Base-by-base conservation (phyloP, 2,113 vertebrate species). In the Leptobrachium ailaonicum region DNA sequence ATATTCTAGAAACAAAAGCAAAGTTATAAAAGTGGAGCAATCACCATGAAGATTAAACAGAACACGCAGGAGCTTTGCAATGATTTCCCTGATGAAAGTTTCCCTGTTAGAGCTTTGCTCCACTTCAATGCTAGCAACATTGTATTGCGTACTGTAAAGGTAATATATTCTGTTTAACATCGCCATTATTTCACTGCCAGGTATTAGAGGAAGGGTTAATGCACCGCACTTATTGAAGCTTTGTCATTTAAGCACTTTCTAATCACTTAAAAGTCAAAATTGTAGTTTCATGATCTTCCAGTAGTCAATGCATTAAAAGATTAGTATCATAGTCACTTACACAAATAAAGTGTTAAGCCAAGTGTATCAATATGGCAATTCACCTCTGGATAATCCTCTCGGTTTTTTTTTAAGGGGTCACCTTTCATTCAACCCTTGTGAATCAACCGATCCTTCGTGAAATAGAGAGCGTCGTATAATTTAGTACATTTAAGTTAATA, bases 321-420 rank as follows among this genome's bases (percentile, higher is more conserved):
- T 75, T 47, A 75, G 58, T 3, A 13, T 40, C 54, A 74, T 63
- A 64, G 54, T 75, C 73, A 75, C 73, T 63, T 75, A 75, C 73
- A 63, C 73, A 75, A 75, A 75, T 64, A 63, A 42, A 74, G 44
- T 56, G 1, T 62, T 62, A 74, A 74, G 9, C 60, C 13, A 60
- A 74, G 54, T 20, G 40, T n/a, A 74, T 62, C 41, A 43, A 62
- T 14, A 45, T 12, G 41, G 41, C 43, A 32, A 43, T 43, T 1
- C 1, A 54, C 10, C 47, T 50, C 12, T 43, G 13, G 20, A 40
- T 20, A 64, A 64, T 40, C 58, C n/a, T 8, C 6, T 43, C 54
- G 6, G 0, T 32, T 32, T 32, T 32, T n/a, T 11, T 54, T 54
- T 54, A 54, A 54, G 11, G 50, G 50, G 50, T 54, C 50, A 54